Base-by-base conservation (phyloP, 2,797 vertebrate genomes). In the Pseudochirops cupreus region DNA sequence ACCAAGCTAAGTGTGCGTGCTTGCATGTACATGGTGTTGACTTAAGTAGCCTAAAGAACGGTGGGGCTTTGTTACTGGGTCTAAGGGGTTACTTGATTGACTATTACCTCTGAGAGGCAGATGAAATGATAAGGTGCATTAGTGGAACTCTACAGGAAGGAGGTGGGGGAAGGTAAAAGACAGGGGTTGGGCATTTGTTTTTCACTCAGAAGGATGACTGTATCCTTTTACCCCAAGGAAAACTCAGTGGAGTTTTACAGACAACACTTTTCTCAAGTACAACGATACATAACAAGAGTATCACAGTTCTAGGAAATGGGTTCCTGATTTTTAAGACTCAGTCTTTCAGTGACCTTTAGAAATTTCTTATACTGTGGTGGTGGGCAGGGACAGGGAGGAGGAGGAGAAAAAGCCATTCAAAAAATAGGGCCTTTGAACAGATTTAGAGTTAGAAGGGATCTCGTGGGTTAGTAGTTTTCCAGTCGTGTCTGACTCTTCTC, bases 11-110 rank as follows among this genome's bases (percentile, higher is more conserved):
- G 62, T 87, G 21, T 95, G 24, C 53, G 11, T 3, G 26, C 16
- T 0, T 39, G 11, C 18, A 57, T 91, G 28, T 26, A 0, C 0
- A 0, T 16, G 3, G 4, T 90, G 29, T 0, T 57, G 52, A 93
- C 39, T 50, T 59, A 50, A 74, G 74, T 9, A 74, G 0, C 0
- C 0, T 7, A 92, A n/a, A n/a, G 0, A 1, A 1, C 93, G 33
- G 90, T 10, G n/a, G 55, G 58, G 11, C 46, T 91, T 87, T 46
- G 67, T 91, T 89, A 87, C 52, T 94, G 50, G 16, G 52, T 58
- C 56, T 95, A 93, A 95, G 82, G 12, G 29, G 5, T 3, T 94
- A 0, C 9, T 26, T 7, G 46, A n/a, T 1, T 94, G 82, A 94
- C 21, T 54, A 16, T 59, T 33, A 57, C 90, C 92, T 92, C 21